Conservation (phyloP, 2,888 invertebrate species). For the Lasioglossum pauxillum region DNA sequence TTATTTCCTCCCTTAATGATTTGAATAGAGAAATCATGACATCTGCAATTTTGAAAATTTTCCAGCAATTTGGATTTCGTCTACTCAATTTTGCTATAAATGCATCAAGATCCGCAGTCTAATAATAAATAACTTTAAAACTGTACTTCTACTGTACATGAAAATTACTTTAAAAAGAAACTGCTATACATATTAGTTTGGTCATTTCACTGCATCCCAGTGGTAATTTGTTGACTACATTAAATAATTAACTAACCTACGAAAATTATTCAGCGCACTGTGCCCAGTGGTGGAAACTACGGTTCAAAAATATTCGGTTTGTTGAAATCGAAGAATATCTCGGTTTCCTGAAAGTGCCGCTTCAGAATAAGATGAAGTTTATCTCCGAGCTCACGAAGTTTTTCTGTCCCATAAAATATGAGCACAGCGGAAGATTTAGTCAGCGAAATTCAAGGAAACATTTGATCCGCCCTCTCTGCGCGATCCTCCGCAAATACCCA, state of each 20-base stretch:
- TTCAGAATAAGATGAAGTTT: background rate
- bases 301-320: background rate
- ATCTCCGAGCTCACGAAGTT: background rate
- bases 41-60: no score
- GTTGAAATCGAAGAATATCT: background rate
- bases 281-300: background rate
- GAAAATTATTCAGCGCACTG: background rate
- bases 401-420: background rate
- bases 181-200: background rate
- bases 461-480: background rate
- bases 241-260: background rate
- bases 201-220: background rate
- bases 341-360: background rate
- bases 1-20: no score
- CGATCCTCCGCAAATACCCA: slow-evolving; percentile 6
- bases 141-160: no score
- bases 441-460: slow-evolving; percentile 27
- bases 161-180: no score
- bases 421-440: background rate
- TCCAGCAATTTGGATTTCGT: no score
- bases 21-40: no score
- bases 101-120: no score
- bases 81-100: no score
- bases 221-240: no score
- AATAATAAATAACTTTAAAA: no score